Evolutionary conservation across 1,140 invertebrate species (phyloP).

Genomic region (Penaeus indicus): DNA sequence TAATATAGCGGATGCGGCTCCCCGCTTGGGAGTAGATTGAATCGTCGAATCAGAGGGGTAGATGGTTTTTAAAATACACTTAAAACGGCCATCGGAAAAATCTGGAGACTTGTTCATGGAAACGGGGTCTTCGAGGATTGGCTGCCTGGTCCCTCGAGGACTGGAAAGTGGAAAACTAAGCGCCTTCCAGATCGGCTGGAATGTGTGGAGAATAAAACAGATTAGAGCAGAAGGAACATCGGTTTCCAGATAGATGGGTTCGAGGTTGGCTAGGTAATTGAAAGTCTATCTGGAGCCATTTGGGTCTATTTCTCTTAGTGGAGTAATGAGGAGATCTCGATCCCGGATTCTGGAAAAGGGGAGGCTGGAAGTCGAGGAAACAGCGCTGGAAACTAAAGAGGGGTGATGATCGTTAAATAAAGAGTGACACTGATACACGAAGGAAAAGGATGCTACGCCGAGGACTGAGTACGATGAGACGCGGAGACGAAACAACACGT

Average conservation of each 20-base stretch:
- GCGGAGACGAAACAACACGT: too few species aligned
- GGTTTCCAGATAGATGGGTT: conserved; percentile 66
- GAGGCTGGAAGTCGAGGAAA: neutral
- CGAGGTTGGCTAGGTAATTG: conserved; percentile 62
- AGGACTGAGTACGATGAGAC: too few species aligned
- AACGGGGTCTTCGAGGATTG: conserved; percentile 63
- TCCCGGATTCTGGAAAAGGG: conserved; percentile 38
- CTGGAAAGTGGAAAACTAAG: conserved; percentile 66
- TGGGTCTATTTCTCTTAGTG: conserved; percentile 64
- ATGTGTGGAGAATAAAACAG: conserved; percentile 66
- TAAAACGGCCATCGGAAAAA: conserved; percentile 58
- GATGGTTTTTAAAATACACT: conserved; percentile 62
- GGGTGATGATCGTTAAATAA: neutral
- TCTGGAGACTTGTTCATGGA: conserved; percentile 60
- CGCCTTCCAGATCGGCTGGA: conserved; percentile 66
- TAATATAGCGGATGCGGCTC: conserved; percentile 61
- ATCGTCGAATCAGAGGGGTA: conserved; percentile 58
- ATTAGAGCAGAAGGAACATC: conserved; percentile 66
- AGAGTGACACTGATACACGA: neutral
- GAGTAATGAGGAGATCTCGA: conserved; percentile 64
- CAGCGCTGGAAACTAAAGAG: neutral
- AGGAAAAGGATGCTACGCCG: neutral
- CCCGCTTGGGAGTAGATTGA: conserved; percentile 59
- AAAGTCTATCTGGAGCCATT: conserved; percentile 63
- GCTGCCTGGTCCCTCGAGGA: conserved; percentile 61